Evolutionary conservation across 2,797 vertebrate genomes (phyloP).

Genomic region (Phylloscopus collybita): DNA sequence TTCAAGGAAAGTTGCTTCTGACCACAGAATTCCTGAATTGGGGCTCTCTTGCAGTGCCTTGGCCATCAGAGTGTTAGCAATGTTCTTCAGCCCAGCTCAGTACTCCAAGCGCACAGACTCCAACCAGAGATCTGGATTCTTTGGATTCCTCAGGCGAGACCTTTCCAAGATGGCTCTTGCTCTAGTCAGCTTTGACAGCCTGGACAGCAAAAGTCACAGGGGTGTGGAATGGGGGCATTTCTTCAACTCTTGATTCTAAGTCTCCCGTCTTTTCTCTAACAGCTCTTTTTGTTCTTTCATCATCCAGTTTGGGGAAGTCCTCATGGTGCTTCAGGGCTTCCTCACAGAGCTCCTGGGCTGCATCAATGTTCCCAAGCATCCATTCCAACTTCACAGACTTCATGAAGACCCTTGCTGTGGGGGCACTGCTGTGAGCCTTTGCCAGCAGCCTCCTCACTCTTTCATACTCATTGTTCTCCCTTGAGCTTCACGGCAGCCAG

Average conservation of each 20-base stretch:
- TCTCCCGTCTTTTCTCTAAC: not conserved
- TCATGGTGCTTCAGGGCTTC: not conserved
- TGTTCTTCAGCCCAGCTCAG: not conserved
- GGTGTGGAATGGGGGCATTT: not conserved
- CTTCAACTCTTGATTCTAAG: not conserved
- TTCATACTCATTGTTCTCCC: too few relatives aligned
- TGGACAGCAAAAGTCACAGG: not conserved
- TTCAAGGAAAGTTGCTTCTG: slow-evolving; percentile 95
- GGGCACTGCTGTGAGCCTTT: too few relatives aligned
- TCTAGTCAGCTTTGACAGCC: not conserved
- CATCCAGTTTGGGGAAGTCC: not conserved
- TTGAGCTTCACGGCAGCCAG: too few relatives aligned
- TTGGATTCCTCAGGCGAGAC: not conserved
- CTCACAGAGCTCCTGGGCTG: not conserved
- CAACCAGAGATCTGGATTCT: not conserved
- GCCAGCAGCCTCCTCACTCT: too few relatives aligned
- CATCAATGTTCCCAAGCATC: not conserved
- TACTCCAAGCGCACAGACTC: not conserved
- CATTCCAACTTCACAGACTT: not conserved
- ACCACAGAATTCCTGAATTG: slow-evolving; percentile 91
- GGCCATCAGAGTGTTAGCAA: not conserved
- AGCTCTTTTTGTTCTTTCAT: not conserved
- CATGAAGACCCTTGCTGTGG: too few relatives aligned
- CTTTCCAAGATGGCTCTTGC: not conserved
- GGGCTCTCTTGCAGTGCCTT: not conserved